Evolutionary conservation across 2,888 invertebrate species (phyloP).

Genomic region (Apamea epomidion): DNA sequence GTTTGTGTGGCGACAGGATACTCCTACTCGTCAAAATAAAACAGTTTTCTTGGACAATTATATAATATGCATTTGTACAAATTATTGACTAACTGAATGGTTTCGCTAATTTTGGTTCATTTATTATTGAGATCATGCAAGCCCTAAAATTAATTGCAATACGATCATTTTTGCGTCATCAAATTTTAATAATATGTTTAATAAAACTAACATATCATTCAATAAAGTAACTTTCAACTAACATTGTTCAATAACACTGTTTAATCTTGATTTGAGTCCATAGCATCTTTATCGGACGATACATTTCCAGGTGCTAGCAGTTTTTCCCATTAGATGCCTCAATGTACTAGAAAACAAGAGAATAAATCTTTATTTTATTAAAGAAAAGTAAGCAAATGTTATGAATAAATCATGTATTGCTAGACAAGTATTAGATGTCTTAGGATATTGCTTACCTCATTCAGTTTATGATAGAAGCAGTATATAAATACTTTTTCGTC

Average conservation of each 20-base stretch:
- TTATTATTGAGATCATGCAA: conserved; percentile 4
- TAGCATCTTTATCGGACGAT: conserved; percentile 31
- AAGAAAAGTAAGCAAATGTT: conserved; percentile 45
- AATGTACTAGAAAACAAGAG: conserved; percentile 36
- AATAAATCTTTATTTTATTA: conserved; percentile 33
- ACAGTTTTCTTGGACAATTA: conserved; percentile 40
- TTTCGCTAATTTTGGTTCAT: conserved; percentile 12
- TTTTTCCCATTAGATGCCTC: conserved; percentile 42
- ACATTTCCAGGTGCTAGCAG: conserved; percentile 54
- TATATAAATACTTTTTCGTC: neutral
- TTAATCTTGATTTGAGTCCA: conserved; percentile 31
- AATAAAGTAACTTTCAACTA: neutral
- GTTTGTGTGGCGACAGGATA: conserved; percentile 18
- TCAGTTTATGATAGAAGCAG: neutral
- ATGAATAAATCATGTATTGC: conserved; percentile 32
- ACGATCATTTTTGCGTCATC: conserved; percentile 1
- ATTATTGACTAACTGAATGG: conserved; percentile 10
- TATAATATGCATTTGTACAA: conserved; percentile 7
- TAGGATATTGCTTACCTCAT: conserved; percentile 4
- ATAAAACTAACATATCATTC: conserved; percentile 28
- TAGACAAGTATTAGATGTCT: conserved; percentile 18
- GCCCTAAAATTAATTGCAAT: neutral
- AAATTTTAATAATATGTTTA: conserved; percentile 15
- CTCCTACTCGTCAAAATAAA: conserved; percentile 41
- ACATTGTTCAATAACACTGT: conserved; percentile 47